These are phyloP conservation scores for Myiotriccus ornatus DNA, from an alignment of 2,797 vertebrate genomes.

Conservation along the genomic window DNA sequence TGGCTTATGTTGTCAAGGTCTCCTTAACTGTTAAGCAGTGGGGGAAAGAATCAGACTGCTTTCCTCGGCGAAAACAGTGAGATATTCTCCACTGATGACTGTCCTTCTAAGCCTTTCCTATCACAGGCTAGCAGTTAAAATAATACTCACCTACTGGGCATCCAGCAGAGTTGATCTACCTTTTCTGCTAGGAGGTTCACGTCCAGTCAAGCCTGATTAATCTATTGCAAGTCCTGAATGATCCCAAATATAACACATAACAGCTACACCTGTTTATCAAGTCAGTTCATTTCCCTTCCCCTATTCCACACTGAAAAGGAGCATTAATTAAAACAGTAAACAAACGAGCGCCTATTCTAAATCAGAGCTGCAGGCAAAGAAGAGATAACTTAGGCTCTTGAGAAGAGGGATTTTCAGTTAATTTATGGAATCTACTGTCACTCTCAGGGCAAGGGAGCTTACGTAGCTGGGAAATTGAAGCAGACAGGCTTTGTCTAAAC, in stretches of 20 bases:
- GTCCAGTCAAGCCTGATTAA: conserved; percentile 80
- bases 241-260: conserved; percentile 71
- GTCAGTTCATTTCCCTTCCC: conserved; percentile 75
- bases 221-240: conserved; percentile 71
- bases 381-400: conserved; percentile 84
- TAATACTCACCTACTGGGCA: conserved; percentile 81
- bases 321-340: conserved; percentile 86
- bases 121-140: conserved; percentile 78
- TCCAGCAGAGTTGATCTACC: conserved; percentile 79
- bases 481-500: conserved; percentile 80
- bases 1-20: conserved; percentile 66
- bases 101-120: conserved; percentile 79
- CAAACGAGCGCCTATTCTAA: conserved; percentile 80
- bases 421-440: conserved; percentile 82
- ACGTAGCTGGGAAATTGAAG: conserved; percentile 77
- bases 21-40: conserved; percentile 62
- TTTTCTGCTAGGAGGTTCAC: conserved; percentile 76
- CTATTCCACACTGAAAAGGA: conserved; percentile 76
- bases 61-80: conserved; percentile 54
- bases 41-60: conserved; percentile 69
- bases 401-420: conserved; percentile 85
- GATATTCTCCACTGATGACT: conserved; percentile 70
- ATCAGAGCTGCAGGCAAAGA: conserved; percentile 83
- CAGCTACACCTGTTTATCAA: conserved; percentile 82
- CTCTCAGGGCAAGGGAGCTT: conserved; percentile 73